Evolutionary conservation across 2,888 invertebrate genomes (phyloP).

Genomic region (Argyra leucocephala): DNA sequence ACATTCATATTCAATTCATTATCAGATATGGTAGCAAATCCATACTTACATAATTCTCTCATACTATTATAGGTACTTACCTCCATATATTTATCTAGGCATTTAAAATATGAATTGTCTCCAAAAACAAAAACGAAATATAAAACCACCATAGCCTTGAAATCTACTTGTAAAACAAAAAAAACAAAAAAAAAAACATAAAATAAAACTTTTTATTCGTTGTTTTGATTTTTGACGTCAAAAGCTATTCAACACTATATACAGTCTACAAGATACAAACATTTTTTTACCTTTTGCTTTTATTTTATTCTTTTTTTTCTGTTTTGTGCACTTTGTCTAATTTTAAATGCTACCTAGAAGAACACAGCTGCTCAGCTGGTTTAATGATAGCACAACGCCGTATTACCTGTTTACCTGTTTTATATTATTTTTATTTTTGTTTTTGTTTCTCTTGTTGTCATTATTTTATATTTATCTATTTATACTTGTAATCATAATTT

Average conservation of each 20-base stretch:
- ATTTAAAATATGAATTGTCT: too few species aligned
- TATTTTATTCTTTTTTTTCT: too few species aligned
- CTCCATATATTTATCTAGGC: too few species aligned
- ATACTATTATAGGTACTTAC: too few species aligned
- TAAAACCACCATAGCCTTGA: not conserved
- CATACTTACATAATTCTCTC: too few species aligned
- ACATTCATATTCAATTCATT: not conserved
- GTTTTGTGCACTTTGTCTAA: too few species aligned
- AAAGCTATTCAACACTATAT: not conserved
- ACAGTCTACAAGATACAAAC: not conserved
- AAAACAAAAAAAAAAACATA: too few species aligned
- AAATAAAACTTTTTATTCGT: not conserved
- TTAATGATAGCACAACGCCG: not conserved
- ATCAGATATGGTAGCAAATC: too few species aligned
- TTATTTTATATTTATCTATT: not conserved
- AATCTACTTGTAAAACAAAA: not conserved
- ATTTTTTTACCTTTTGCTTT: too few species aligned
- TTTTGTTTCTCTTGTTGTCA: too few species aligned
- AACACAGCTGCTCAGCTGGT: not conserved
- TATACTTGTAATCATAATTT: not conserved
- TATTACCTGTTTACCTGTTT: not conserved
- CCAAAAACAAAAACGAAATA: too few species aligned
- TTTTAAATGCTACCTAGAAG: not conserved
- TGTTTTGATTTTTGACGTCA: not conserved
- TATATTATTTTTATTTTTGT: not conserved